Evolutionary conservation across 2,113 vertebrate species (phyloP).

Genomic region (Anthoscopus minutus): DNA sequence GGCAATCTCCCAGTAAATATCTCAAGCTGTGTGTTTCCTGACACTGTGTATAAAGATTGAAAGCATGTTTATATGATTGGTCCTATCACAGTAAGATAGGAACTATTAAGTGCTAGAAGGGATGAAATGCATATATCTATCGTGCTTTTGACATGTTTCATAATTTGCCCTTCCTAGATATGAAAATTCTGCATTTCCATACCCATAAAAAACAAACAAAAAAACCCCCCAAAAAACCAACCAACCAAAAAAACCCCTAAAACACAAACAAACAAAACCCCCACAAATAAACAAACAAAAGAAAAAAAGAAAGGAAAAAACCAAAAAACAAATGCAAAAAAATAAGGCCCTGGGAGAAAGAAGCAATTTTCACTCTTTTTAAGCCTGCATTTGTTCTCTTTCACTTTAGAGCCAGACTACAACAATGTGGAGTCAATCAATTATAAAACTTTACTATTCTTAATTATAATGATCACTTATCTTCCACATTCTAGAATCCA

Average conservation of each 20-base stretch:
- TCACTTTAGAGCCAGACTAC: background rate
- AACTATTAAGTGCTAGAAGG: background rate
- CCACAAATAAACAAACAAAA: background rate
- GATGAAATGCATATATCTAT: background rate
- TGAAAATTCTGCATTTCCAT: background rate
- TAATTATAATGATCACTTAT: background rate
- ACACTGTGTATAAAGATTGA: background rate
- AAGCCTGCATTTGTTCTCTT: background rate
- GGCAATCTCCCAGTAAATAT: background rate
- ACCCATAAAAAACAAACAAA: background rate
- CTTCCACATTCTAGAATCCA: background rate
- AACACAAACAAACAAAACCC: background rate
- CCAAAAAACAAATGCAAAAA: background rate
- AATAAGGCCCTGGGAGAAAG: background rate
- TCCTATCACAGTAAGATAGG: background rate
- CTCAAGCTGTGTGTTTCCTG: background rate
- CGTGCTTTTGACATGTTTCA: background rate
- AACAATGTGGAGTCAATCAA: background rate
- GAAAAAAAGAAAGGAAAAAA: too few species aligned
- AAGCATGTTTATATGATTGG: accelerated
- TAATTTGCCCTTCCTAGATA: background rate
- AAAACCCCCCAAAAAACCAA: background rate
- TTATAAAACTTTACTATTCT: background rate
- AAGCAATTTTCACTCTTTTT: background rate
- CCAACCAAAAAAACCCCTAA: too few species aligned